Base-by-base conservation (phyloP, 2,888 invertebrate species). In the Gari tellinella region DNA sequence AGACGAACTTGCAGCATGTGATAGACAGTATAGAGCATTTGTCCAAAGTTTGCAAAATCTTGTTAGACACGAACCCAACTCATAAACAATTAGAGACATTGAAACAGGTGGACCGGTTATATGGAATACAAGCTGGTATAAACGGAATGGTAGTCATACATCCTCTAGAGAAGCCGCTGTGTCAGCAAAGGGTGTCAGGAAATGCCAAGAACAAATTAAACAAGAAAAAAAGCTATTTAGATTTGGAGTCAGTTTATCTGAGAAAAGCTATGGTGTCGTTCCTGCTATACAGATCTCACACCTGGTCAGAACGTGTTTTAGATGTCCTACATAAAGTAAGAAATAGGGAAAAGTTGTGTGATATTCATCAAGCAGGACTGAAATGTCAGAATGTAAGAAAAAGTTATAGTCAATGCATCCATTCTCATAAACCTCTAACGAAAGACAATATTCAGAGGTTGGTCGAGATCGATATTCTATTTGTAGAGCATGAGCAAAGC, bases 161-260 rank as follows among this genome's bases (percentile, higher is more conserved):
- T 52, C 82, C 82, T 21, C 72, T 68, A 40, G 72, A 74, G 48
- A 79, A 79, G 31, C 85, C 85, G 26, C 51, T 75, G 12, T 82
- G 79, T 31, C 26, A 81, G 23, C 21, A 43, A 12, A 73, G 83
- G 46, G 21, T 83, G 19, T 37, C 55, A 37, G 25, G 48, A 1
- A 45, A 66, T 10, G 17, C 72, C 21, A 53, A 37, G 17, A 46
- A 5, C 23, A 64, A 43, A 31, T 12, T 10, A 14, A 43, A 46
- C 37, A 62, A 43, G 17, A 63, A 69, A 19, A 52, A 41, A 12
- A 49, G 51, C 17, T 21, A 17, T 1, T n/a, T 62, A 2, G 55
- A 53, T n/a, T 45, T 79, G 4, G 14, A 43, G 0, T 61, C 55
- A 14, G 19, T n/a, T 10, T 53, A 68, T 12, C 65, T 61, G 21